Base-by-base conservation (phyloP, 2,113 vertebrate genomes). In the Ochotona curzoniae region DNA sequence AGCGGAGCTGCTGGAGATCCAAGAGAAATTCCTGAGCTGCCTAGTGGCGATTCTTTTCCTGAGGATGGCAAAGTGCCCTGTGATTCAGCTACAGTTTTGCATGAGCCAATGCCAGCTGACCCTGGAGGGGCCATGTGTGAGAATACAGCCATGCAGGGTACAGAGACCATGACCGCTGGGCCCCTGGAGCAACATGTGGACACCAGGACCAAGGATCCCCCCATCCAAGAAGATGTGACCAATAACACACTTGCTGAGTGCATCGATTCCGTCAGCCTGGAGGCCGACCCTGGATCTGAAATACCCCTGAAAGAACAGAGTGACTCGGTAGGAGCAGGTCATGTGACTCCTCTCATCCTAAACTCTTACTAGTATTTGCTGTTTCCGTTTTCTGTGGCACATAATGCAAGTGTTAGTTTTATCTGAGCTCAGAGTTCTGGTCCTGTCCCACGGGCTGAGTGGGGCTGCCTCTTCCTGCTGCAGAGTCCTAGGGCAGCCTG, bases 181-280 rank as follows among this genome's bases (percentile, higher is more conserved):
- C 70, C 51, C 44, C 21, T 14, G 12, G 89, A 75, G 57, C 84
- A 61, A 10, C 74, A 75, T 84, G 75, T 95, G 81, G 96, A 96
- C 18, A 6, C 73, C 9, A 0, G 49, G 20, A 67, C 94, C 82
- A 21, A 0, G 32, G 87, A 97, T 32, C 49, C 47, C 9, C 38
- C 91, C 78, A 78, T 70, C 76, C 91, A 14, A 11, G 88, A 91
- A 93, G 96, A 96, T 17, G 75, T 64, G 12, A 26, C 92, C 28
- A 96, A 96, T 83, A 96, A 86, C 0, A 0, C 32, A 9, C 86
- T 95, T 73, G 83, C 66, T 0, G 98, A 97, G 26, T 98, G 98
- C 93, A 94, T 57, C 81, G 98, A 98, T 30, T 97, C 98, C 0
- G 96, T 98, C 70, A 98, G 86, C 95, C 97, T 98, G 0, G 98